Evolutionary conservation across 2,113 vertebrate genomes (phyloP), one percentile per base, ranked within the genome.

Genomic region (Gobiocypris rarus): DNA sequence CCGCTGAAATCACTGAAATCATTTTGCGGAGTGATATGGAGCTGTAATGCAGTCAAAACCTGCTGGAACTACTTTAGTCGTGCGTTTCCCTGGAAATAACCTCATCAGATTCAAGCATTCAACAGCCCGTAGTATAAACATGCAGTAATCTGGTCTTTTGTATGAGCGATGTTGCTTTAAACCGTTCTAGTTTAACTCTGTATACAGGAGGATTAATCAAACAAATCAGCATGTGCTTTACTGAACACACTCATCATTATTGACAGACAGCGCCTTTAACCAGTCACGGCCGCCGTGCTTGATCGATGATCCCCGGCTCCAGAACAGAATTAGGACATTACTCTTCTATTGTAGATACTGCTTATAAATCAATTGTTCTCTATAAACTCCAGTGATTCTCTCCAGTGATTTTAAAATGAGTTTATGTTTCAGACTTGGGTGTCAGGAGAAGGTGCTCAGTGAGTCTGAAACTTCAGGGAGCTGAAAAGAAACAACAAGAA

Each of bases 181-280:
- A 9, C 15, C 8, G 0, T 10, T 10, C 7, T 38, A 22, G 3
- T 67, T 22, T 73, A 26, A 73, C 43, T 73, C 69, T 24, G 38
- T 24, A 71, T 70, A 73, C 19, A 17, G 45, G 8, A 28, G 71
- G 14, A 75, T 52, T 74, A 75, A 75, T 75, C 13, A 75, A 28
- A 28, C 24, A 50, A 50, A 28, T 28, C 2, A 50, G 48, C 43
- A 9, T 24, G 13, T 15, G 24, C 13, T 50, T 52, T 75, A 52
- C 17, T 75, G 71, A 75, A 52, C 71, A 52, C 43, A 75, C 71
- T 31, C 71, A 75, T 52, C 71, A 52, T 31, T 28, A 52, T 7
- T 52, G 45, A 8, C 45, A 52, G 34, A 13, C 70, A 22, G 7
- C 70, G 52, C 45, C 48, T 75, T 52, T 75, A 31, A 9, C 73